Percentiles rank a stretch among this genome's conserved stretches.
Conservation (phyloP, 2,113 vertebrate genomes). For the Notechis scutatus region DNA sequence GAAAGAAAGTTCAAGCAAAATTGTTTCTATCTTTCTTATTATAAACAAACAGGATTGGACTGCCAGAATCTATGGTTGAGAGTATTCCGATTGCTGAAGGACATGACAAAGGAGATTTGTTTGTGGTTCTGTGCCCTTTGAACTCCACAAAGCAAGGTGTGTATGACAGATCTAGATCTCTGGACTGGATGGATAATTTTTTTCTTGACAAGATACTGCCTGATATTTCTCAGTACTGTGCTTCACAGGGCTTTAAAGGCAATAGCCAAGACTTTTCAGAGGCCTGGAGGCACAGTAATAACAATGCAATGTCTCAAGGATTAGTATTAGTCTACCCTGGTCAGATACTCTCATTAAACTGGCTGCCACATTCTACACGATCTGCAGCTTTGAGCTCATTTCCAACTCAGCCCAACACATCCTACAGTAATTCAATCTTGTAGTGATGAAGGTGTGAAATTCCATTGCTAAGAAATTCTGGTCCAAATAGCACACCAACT, state of each 20-base stretch:
- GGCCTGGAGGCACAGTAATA: background rate
- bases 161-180: background rate
- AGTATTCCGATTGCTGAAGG: background rate
- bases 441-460: background rate
- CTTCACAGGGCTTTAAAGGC: background rate
- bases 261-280: background rate
- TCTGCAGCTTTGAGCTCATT: background rate
- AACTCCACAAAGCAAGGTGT: background rate
- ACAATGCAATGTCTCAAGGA: background rate
- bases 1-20: background rate
- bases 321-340: background rate
- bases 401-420: background rate
- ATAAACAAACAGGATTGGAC: background rate
- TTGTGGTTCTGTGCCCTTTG: background rate
- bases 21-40: background rate
- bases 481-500: background rate
- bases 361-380: background rate
- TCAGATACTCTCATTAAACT: background rate
- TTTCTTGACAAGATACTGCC: background rate
- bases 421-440: background rate
- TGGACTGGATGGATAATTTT: background rate
- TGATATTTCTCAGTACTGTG: background rate
- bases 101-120: background rate
- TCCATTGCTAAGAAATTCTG: background rate
- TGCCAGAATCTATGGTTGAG: background rate